These are phyloP conservation scores for Ernsta delagoae DNA, from an alignment of 2,888 invertebrate genomes.

Conservation along the genomic window DNA sequence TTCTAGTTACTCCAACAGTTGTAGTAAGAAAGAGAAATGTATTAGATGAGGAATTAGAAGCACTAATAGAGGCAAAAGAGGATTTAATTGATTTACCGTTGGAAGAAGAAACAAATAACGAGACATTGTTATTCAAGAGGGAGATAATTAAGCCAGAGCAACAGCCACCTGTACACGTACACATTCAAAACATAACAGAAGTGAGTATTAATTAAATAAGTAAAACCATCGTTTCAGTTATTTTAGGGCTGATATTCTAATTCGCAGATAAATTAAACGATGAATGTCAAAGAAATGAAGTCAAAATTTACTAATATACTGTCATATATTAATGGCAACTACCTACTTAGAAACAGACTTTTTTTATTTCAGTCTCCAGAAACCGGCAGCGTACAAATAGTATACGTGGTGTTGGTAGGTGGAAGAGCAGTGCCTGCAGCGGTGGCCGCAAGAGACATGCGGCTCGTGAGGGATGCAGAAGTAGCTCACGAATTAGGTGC, in stretches of 20 bases:
- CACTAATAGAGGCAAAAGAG: conserved; percentile 53
- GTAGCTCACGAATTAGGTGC: conserved; percentile 90
- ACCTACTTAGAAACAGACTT: no score
- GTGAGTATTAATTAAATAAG: conserved; percentile 48
- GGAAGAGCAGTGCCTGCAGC: conserved; percentile 92
- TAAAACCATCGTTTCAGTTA: not conserved
- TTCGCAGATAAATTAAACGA: no score
- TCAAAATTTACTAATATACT: no score
- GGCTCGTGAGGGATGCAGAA: conserved; percentile 90
- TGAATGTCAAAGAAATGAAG: no score
- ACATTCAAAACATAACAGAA: conserved; percentile 88
- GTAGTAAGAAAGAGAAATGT: conserved; percentile 67
- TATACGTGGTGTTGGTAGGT: conserved; percentile 92
- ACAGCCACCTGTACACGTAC: conserved; percentile 86
- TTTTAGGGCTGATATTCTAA: not conserved
- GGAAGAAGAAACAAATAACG: conserved; percentile 67
- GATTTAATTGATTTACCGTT: conserved; percentile 73
- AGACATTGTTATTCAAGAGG: conserved; percentile 69
- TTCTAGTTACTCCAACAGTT: conserved; percentile 69
- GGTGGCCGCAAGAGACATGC: conserved; percentile 93
- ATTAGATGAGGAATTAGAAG: conserved; percentile 52
- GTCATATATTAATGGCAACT: no score
- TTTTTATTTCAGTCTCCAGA: conserved; percentile 61
- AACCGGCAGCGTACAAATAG: conserved; percentile 87
- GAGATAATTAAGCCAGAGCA: conserved; percentile 79